A percentile compares a stretch with the other conserved stretches of the same genome.
Conservation (phyloP, 2,113 vertebrate genomes). For the Fregetta grallaria region DNA sequence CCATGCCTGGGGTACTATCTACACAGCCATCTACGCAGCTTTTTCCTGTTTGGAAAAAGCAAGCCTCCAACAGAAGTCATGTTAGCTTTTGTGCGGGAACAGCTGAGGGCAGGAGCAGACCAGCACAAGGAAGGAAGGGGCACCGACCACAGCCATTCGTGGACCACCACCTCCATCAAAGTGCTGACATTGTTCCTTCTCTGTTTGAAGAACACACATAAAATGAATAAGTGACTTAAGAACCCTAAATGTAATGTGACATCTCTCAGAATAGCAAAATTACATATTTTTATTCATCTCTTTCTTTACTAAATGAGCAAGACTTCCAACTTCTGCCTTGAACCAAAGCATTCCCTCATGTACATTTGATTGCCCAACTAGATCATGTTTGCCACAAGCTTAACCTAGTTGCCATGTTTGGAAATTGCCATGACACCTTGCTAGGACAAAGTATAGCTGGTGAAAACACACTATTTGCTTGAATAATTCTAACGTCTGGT, state of each 20-base stretch:
- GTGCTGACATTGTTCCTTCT: not conserved
- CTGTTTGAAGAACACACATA: not conserved
- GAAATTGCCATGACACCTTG: not conserved
- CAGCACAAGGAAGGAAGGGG: not conserved
- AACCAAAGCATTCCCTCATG: not conserved
- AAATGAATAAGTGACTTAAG: not conserved
- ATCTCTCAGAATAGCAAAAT: not conserved
- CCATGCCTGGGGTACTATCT: not conserved
- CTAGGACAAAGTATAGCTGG: not conserved
- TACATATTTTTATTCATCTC: not conserved
- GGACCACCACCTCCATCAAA: not conserved
- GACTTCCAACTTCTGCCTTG: not conserved
- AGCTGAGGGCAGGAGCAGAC: not conserved
- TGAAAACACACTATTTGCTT: not conserved
- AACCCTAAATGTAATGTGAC: not conserved
- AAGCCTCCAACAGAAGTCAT: not conserved
- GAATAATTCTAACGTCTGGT: not conserved
- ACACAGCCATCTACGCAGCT: accelerated
- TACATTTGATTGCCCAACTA: not conserved
- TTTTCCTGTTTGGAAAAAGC: not conserved
- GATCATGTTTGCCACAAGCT: not conserved
- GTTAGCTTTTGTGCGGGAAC: accelerated
- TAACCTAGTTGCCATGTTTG: not conserved
- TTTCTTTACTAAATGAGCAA: not conserved
- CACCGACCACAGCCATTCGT: not conserved